Evolutionary conservation across 1,140 invertebrate species (phyloP).

Genomic region (Drosophila micromelanica): DNA sequence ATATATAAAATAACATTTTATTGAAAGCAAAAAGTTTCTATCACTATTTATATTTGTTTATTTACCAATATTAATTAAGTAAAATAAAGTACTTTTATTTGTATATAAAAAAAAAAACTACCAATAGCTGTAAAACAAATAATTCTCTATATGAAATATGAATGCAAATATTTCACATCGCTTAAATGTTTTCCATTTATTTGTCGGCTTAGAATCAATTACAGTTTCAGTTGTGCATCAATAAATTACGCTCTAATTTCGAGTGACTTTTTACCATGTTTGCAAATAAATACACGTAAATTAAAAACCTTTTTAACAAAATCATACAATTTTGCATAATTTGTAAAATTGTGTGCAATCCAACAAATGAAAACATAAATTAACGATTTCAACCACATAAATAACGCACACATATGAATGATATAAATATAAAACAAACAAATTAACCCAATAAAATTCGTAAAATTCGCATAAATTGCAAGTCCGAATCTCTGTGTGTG

Average conservation of each 20-base stretch:
- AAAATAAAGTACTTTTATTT: background rate
- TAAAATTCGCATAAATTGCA: constrained; percentile 67
- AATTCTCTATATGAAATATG: background rate
- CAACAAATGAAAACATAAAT: constrained; percentile 45
- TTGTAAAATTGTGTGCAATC: constrained; percentile 12
- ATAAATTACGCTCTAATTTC: constrained; percentile 29
- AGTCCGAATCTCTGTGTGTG: constrained; percentile 4
- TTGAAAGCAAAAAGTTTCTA: too few relatives aligned
- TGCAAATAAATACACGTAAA: constrained; percentile 7
- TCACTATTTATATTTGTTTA: background rate
- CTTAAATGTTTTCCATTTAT: constrained; percentile 11
- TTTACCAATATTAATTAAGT: background rate
- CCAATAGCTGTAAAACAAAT: background rate
- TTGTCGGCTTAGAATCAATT: constrained; percentile 19
- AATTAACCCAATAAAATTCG: constrained; percentile 74
- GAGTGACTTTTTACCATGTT: constrained; percentile 21
- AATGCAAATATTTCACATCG: constrained; percentile 10
- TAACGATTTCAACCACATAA: constrained; percentile 64
- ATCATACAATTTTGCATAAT: constrained; percentile 27
- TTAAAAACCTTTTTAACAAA: constrained; percentile 24
- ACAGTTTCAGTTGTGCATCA: constrained; percentile 9
- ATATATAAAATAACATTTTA: too few relatives aligned
- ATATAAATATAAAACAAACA: constrained; percentile 74
- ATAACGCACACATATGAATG: constrained; percentile 50
- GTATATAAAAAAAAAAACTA: background rate